phyloP scores from a whole-genome alignment of 2,113 vertebrate genomes.

The Myotis lucifugus region DNA sequence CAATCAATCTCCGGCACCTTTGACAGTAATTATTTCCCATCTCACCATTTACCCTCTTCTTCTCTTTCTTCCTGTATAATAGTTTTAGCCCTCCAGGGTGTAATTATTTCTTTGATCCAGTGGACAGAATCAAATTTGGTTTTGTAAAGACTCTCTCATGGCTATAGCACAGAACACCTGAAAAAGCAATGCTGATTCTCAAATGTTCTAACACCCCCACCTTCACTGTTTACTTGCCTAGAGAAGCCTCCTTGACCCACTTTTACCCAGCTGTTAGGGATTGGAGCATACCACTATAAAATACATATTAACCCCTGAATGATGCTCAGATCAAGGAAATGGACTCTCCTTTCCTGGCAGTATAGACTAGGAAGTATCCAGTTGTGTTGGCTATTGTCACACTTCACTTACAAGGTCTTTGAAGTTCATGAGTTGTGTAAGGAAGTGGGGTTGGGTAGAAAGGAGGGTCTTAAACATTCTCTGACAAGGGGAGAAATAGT shows the following conservation, averaged over 20 bases:
- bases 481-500: background rate
- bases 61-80: constrained; percentile 61
- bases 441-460: background rate
- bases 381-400: background rate
- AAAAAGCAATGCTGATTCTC: background rate
- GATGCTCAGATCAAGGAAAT: background rate
- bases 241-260: background rate
- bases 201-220: background rate
- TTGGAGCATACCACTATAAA: background rate
- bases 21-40: constrained; percentile 64
- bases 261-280: background rate
- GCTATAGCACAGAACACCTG: background rate
- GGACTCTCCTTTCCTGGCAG: background rate
- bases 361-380: background rate
- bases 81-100: constrained; percentile 62
- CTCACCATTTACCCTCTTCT: constrained; percentile 54
- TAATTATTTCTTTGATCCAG: constrained; percentile 71
- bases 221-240: background rate
- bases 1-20: constrained; percentile 61
- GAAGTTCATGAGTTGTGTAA: background rate
- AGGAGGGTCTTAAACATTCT: background rate
- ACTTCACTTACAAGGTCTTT: background rate
- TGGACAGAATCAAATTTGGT: constrained; percentile 71
- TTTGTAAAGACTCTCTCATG: constrained; percentile 59
- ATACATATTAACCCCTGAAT: background rate